Conservation (phyloP, 2,888 invertebrate genomes). For the Meghimatium bilineatum region DNA sequence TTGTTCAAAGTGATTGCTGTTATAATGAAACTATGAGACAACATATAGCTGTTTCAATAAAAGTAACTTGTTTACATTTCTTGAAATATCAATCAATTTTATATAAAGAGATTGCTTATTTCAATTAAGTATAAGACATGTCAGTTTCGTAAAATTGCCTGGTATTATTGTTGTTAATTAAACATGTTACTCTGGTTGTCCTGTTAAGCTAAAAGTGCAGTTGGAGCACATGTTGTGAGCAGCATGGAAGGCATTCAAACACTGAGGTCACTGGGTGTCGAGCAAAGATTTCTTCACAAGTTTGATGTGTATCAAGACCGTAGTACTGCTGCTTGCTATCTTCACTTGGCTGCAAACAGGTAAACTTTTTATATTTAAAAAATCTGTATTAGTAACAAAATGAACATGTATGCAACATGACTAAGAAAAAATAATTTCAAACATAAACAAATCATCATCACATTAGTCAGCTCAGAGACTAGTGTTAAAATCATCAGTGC, state of each 20-base stretch:
- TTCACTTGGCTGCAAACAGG: slow-evolving; percentile 60
- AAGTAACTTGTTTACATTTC: background rate
- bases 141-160: background rate
- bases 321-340: slow-evolving; percentile 65
- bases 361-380: background rate
- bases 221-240: slow-evolving; percentile 63
- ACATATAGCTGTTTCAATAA: background rate
- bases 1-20: background rate
- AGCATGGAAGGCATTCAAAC: slow-evolving; percentile 64
- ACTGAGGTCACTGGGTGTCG: slow-evolving; percentile 58
- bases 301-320: slow-evolving; percentile 77
- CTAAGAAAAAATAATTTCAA: too few species aligned
- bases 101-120: background rate
- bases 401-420: too few species aligned
- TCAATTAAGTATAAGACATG: background rate
- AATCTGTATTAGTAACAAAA: too few species aligned
- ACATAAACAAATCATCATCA: too few species aligned
- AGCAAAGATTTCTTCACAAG: slow-evolving; percentile 61
- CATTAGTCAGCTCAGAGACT: too few species aligned
- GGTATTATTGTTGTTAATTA: background rate
- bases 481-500: too few species aligned
- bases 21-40: too few species aligned
- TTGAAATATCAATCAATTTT: background rate
- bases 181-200: background rate
- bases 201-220: slow-evolving; percentile 60